Base-by-base conservation (phyloP, 1,140 invertebrate species). In the Bombus terrestris region DNA sequence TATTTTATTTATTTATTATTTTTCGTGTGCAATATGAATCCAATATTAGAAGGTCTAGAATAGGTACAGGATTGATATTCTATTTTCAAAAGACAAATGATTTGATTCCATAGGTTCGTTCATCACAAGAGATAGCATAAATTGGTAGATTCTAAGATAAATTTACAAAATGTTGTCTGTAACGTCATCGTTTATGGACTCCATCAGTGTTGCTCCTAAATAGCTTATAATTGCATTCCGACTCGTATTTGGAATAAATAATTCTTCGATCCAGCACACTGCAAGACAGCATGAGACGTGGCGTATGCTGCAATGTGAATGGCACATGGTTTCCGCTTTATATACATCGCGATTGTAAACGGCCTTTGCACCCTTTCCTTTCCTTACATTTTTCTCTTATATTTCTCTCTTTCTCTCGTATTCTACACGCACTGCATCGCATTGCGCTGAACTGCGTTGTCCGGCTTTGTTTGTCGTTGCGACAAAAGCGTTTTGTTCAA, bases 401-500 rank as follows among this genome's bases (percentile, higher is more conserved):
- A 47, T 78, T 74, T 35, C 73, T n/a, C 73, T 69, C 71, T 57
- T 80, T 35, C 72, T 39, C 25, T 66, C 53, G 25, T 41, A 28
- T 80, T 66, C 53, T 37, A 3, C 66, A 59, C 53, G 84, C 72
- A 35, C 62, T 84, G 77, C 81, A 71, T 32, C 71, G 79, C 79
- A 25, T 78, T 84, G 76, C 74, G 25, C 28, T 28, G 28, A 28
- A 62, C 66, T 85, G 84, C 85, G 86, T 90, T 90, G 80, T 81
- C 78, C 88, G 88, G 92, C 92, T 92, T 93, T 93, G 92, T 92
- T 82, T 68, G 86, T 76, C 82, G 88, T 85, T 88, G 92, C 90
- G 90, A 94, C 93, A 94, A 94, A 94, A 93, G 93, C 92, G 91
- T 93, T 94, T 94, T 94, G 93, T 94, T 92, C 92, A 89, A 90